Base-by-base conservation (phyloP, 2,113 vertebrate species). In the Psettodes erumei region DNA sequence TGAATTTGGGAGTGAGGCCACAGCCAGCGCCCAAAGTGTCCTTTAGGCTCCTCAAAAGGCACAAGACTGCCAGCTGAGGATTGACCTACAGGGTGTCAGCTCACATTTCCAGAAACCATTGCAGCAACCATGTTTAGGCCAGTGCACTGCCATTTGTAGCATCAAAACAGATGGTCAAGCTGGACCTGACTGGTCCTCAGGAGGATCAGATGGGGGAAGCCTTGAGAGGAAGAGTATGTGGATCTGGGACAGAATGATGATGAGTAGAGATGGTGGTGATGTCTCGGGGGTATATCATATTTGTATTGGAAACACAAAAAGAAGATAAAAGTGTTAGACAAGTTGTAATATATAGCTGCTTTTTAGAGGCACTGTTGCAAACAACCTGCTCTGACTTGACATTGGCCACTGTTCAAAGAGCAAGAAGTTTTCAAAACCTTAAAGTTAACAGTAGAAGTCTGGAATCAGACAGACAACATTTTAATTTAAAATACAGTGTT, bases 61-160 rank as follows among this genome's bases (percentile, higher is more conserved):
- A 76, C 73, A 70, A 79, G 88, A 71, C 82, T 64, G 62, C 75
- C 81, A 81, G 81, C 78, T 89, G 83, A 85, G 50, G 62, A 71
- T 21, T 89, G 86, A 86, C 85, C 60, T 82, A 83, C 77, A 78
- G 59, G 55, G 65, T 84, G 61, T 78, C 79, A 68, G 88, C 82
- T 92, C 85, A 88, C 48, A 84, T 91, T 89, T 86, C 89, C 68
- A 82, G 45, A 86, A 78, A 81, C 80, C 61, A 82, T 56, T 81
- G 73, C 79, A 60, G 71, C 74, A 37, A 60, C 75, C 80, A 55
- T 71, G 84, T 87, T 87, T 35, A 81, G n/a, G 71, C 67, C 82
- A 65, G 61, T 21, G 59, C n/a, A n/a, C 48, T 70, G 51, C 54
- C 28, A 76, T 80, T 75, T 47, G 79, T 65, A 40, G 40, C 53